Evolutionary conservation across 2,888 invertebrate species (phyloP).

Genomic region (Magallana nippona): DNA sequence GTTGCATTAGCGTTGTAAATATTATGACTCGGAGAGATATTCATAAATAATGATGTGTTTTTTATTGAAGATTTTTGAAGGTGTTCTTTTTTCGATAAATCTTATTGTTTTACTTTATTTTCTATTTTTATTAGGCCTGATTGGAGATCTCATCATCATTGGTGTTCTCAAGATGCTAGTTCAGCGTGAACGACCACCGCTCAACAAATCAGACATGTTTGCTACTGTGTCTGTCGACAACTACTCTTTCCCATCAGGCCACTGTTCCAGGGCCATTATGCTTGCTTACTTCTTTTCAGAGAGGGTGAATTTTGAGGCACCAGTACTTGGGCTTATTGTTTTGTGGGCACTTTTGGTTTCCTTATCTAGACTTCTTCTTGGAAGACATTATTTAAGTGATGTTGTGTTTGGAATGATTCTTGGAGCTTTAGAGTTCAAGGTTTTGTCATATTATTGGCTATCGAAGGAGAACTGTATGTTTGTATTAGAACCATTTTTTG

Average conservation of each 20-base stretch:
- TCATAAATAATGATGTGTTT: too few relatives aligned
- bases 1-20: too few relatives aligned
- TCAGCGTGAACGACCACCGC: slow-evolving; percentile 88
- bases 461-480: slow-evolving; percentile 63
- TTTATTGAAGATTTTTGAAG: too few relatives aligned
- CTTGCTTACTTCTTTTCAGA: slow-evolving; percentile 86
- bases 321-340: slow-evolving; percentile 82
- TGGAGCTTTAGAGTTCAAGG: slow-evolving; percentile 81
- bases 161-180: slow-evolving; percentile 89
- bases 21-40: too few relatives aligned
- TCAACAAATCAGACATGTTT: slow-evolving; percentile 85
- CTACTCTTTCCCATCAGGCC: slow-evolving; percentile 96
- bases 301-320: slow-evolving; percentile 78
- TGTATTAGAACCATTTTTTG: slow-evolving; percentile 70
- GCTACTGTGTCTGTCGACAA: slow-evolving; percentile 87
- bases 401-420: slow-evolving; percentile 87
- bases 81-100: too few relatives aligned
- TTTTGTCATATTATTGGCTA: slow-evolving; percentile 66
- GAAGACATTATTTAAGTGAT: slow-evolving; percentile 93
- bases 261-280: slow-evolving; percentile 91
- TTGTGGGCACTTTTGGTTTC: slow-evolving; percentile 89
- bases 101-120: too few relatives aligned
- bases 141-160: slow-evolving; percentile 89
- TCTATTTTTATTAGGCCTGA: slow-evolving; percentile 84
- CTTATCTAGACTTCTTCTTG: slow-evolving; percentile 89